Evolutionary conservation across 2,113 vertebrate genomes (phyloP).

Genomic region (Ceyx margarethae): DNA sequence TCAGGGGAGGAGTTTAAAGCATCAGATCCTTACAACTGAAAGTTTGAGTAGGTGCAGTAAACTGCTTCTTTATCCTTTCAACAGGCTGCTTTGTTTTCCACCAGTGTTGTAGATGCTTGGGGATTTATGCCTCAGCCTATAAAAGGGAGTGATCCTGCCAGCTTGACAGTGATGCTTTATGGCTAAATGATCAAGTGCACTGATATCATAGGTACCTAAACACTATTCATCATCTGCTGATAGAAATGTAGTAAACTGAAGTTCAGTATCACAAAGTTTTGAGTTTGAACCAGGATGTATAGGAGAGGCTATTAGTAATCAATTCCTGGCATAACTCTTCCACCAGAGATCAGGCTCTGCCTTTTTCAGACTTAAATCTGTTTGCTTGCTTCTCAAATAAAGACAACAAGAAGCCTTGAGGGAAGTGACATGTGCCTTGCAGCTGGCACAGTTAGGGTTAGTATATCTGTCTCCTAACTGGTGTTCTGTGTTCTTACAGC

Average conservation of each 20-base stretch:
- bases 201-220: constrained; percentile 8
- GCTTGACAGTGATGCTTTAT: constrained; percentile 32
- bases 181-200: constrained; percentile 31
- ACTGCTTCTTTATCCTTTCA: constrained; percentile 7
- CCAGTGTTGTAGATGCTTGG: background rate
- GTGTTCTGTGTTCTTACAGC: background rate
- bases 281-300: background rate
- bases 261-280: background rate
- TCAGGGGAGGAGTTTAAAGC: background rate
- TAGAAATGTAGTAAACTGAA: background rate
- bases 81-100: constrained; percentile 33
- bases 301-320: background rate
- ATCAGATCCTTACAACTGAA: background rate
- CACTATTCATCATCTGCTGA: constrained; percentile 18
- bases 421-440: background rate
- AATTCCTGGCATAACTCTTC: background rate
- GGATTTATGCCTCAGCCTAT: constrained; percentile 23
- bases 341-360: background rate
- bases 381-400: background rate
- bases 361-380: background rate
- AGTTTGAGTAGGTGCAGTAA: background rate
- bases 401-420: background rate
- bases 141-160: constrained; percentile 37
- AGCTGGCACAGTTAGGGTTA: background rate
- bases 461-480: background rate